Evolutionary conservation across 2,888 invertebrate genomes (phyloP).

Genomic region (Lepidochitona cinerea): DNA sequence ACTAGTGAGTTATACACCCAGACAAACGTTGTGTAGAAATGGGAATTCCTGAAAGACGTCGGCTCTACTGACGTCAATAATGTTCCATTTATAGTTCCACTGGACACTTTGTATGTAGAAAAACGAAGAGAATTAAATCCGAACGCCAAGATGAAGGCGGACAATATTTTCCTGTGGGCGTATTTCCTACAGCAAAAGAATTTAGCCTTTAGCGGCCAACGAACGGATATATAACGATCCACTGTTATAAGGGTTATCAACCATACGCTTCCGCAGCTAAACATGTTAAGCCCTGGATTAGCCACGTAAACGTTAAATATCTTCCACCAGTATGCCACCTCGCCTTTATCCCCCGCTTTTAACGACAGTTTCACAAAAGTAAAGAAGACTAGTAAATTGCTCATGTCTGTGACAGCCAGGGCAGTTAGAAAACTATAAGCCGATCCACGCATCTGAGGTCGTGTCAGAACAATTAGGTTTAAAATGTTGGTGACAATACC

Average conservation of each 20-base stretch:
- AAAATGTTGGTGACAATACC: conserved; percentile 64
- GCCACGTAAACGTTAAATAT: not conserved
- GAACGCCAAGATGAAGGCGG: conserved; percentile 41
- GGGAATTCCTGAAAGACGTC: not conserved
- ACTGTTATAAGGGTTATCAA: conserved; percentile 61
- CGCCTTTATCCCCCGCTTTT: conserved; percentile 5
- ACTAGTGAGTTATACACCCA: not conserved
- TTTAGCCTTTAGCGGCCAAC: conserved; percentile 60
- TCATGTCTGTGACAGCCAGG: conserved; percentile 59
- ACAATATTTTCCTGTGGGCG: conserved; percentile 51
- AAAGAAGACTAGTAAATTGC: conserved; percentile 54
- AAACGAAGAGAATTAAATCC: conserved; percentile 60
- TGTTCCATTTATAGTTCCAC: not conserved
- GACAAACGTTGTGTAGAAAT: not conserved
- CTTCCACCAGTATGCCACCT: not conserved
- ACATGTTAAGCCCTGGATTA: conserved; percentile 47
- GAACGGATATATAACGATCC: conserved; percentile 61
- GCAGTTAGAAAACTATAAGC: conserved; percentile 65
- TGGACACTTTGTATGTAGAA: conserved; percentile 39
- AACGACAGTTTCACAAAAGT: conserved; percentile 33
- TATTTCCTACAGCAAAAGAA: conserved; percentile 56
- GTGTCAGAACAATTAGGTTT: conserved; percentile 60
- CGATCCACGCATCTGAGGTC: conserved; percentile 59
- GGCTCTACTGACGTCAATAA: not conserved
- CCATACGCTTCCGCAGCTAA: conserved; percentile 59